phyloP scores from a whole-genome alignment of 2,888 invertebrate species.

The Mongoloraphidia duomilia region DNA sequence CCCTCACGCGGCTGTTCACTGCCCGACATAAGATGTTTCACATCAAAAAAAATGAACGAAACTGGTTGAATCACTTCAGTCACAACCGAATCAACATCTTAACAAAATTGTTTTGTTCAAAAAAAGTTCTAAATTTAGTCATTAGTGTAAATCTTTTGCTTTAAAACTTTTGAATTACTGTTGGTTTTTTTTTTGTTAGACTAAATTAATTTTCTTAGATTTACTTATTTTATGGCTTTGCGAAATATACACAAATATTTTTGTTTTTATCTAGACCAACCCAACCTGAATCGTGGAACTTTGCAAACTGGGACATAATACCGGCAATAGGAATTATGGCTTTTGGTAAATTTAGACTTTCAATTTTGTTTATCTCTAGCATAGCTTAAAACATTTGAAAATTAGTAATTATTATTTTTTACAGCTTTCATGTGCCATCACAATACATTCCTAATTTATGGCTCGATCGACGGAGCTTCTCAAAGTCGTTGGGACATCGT shows the following conservation, averaged over 20 bases:
- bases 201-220: not conserved
- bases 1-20: too few species aligned
- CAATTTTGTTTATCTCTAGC: not conserved
- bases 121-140: too few species aligned
- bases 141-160: too few species aligned
- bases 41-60: too few species aligned
- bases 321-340: constrained; percentile 75
- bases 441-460: constrained; percentile 72
- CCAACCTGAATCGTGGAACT: constrained; percentile 51
- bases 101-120: too few species aligned
- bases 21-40: too few species aligned
- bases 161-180: constrained; percentile 6
- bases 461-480: constrained; percentile 60
- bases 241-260: not conserved
- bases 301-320: constrained; percentile 57
- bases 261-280: constrained; percentile 36
- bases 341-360: constrained; percentile 43
- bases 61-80: too few species aligned
- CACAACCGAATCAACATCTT: too few species aligned
- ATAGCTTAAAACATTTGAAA: not conserved
- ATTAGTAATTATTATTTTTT: constrained; percentile 16
- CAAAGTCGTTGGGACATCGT: constrained; percentile 66
- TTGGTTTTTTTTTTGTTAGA: not conserved
- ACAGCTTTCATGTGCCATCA: constrained; percentile 84
- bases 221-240: not conserved